Evolutionary conservation across 2,888 invertebrate genomes (phyloP).

Genomic region (Hipparchia sbordonii): DNA sequence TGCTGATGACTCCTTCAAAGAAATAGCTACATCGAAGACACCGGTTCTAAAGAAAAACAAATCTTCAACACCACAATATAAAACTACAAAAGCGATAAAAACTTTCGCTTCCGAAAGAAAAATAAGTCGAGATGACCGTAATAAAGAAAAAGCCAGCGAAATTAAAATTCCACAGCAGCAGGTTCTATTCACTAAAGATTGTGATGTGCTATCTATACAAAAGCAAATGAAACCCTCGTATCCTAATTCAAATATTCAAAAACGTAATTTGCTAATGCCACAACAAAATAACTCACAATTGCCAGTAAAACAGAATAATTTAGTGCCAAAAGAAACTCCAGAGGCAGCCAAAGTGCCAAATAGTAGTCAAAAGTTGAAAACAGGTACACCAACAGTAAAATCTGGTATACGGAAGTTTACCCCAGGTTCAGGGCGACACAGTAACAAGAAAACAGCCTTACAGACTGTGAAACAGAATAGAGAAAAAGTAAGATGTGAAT

Average conservation of each 20-base stretch:
- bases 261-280: conserved; percentile 52
- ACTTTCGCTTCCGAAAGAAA: conserved; percentile 63
- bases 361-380: conserved; percentile 58
- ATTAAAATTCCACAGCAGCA: conserved; percentile 50
- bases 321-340: conserved; percentile 58
- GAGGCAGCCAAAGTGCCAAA: conserved; percentile 52
- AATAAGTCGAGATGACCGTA: conserved; percentile 45
- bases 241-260: conserved; percentile 53
- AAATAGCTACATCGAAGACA: conserved; percentile 52
- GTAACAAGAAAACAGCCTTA: conserved; percentile 61
- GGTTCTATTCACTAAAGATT: conserved; percentile 55
- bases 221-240: conserved; percentile 32
- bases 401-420: conserved; percentile 69
- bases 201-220: conserved; percentile 40
- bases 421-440: conserved; percentile 60
- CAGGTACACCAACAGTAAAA: conserved; percentile 68
- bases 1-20: conserved; percentile 61
- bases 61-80: conserved; percentile 57
- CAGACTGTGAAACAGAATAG: conserved; percentile 56
- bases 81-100: conserved; percentile 52
- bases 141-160: conserved; percentile 62
- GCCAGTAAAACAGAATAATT: conserved; percentile 43
- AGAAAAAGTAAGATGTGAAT: conserved; percentile 69
- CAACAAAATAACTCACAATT: conserved; percentile 51
- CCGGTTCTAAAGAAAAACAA: conserved; percentile 51